Base-by-base conservation (phyloP, 2,888 invertebrate genomes). In the Teleogryllus oceanicus region DNA sequence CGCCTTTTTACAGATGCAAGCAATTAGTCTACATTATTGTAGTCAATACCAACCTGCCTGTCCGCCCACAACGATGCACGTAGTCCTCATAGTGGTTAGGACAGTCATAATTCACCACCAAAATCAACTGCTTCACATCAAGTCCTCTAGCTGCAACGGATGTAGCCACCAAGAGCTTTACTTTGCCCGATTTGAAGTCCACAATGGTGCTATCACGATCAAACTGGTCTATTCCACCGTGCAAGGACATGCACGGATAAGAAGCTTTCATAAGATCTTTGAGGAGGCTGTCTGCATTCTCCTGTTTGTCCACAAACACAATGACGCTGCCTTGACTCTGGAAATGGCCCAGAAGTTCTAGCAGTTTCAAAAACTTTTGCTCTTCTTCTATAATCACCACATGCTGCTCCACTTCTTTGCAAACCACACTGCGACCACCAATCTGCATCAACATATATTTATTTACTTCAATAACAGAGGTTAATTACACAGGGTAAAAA, bases 61-160 rank as follows among this genome's bases (percentile, higher is more conserved):
- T 96, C 80, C 96, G 90, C 1, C 96, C 98, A 88, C 97, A 98
- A 86, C 99, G 92, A 87, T 99, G 99, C 24, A 99, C 99, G 87
- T 99, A 99, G 87, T 99, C 99, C 88, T 99, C 99, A 86, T 99
- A 99, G 87, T 99, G 99, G 88, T 99, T 99, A 0, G 99, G 99
- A 85, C 98, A 98, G 88, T 99, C 99, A 87, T 98, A 99, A 88
- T 99, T 99, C 18, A 99, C 94, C 2, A 99, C 99, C 50, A 99
- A 89, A 85, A 98, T 97, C 79, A 99, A 90, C 84, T 99, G 97
- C 86, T 99, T 99, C 0, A 99, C 99, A 87, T 99, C 99, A n/a
- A 99, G 89, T 0, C 99, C 99, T 80, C 99, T 89, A 1, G 99
- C 99, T 5, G 99, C 99, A 2, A 99, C 99, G 18, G 98, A 99